Conservation (phyloP, 2,888 invertebrate species). For the Volucella bombylans region DNA sequence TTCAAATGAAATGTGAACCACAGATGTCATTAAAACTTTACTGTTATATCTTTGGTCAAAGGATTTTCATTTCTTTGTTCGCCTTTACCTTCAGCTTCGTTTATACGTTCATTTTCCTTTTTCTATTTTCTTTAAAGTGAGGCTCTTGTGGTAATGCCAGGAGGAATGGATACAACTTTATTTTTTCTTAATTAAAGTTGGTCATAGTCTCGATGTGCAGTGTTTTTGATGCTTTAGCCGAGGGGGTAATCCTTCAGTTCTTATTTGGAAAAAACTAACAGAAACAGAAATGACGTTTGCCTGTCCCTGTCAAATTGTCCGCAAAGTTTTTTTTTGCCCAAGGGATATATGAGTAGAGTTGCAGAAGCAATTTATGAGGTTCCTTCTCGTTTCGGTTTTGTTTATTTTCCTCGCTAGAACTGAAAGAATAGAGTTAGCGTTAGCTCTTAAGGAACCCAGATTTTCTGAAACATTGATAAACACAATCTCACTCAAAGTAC, state of each 20-base stretch:
- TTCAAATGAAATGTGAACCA: conserved; percentile 61
- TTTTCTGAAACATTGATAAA: no score
- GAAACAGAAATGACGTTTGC: conserved; percentile 3
- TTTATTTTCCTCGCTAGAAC: no score
- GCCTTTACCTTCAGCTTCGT: background rate
- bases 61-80: conserved; percentile 51
- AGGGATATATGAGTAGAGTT: no score
- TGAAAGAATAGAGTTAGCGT: no score
- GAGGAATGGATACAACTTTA: conserved; percentile 36
- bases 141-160: background rate
- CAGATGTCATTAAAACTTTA: conserved; percentile 69
- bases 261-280: background rate
- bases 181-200: conserved; percentile 52
- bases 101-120: background rate
- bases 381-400: no score
- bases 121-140: background rate
- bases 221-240: conserved; percentile 21
- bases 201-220: conserved; percentile 3
- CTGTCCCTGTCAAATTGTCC: background rate
- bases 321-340: background rate
- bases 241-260: background rate
- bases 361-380: no score
- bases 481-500: no score
- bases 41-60: conserved; percentile 50
- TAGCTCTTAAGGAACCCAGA: no score